These are phyloP conservation scores for Bos javanicus DNA, from an alignment of 2,113 vertebrate genomes.

Conservation along the genomic window DNA sequence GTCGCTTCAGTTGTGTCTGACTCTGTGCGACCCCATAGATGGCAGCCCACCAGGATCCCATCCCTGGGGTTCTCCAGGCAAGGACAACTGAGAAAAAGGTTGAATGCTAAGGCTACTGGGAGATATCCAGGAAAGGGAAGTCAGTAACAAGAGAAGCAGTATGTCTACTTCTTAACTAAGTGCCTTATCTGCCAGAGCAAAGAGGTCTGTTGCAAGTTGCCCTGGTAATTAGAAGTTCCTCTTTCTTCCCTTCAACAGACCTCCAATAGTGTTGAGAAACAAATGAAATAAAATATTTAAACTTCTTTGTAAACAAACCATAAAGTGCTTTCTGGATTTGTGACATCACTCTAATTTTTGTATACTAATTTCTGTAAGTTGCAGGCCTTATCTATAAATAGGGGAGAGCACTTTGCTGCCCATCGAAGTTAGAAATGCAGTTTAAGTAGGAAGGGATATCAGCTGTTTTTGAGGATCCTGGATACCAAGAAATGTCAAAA, in stretches of 20 bases:
- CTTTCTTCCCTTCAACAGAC: background rate
- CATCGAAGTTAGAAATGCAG: background rate
- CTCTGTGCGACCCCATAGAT: too few relatives aligned
- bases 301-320: conserved; percentile 44
- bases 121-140: background rate
- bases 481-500: background rate
- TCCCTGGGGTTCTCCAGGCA: too few relatives aligned
- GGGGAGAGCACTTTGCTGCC: background rate
- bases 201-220: background rate
- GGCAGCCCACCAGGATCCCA: too few relatives aligned
- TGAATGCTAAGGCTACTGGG: background rate
- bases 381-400: background rate
- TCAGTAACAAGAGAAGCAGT: background rate
- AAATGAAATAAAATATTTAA: conserved; percentile 16
- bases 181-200: background rate
- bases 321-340: background rate
- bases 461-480: background rate
- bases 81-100: conserved; percentile 44
- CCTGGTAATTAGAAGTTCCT: background rate
- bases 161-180: conserved; percentile 38
- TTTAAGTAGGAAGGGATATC: background rate
- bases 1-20: too few relatives aligned
- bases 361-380: background rate
- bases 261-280: background rate
- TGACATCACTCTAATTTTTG: background rate